Evolutionary conservation across 1,140 invertebrate species (phyloP), one percentile per base, ranked within the genome.

Genomic region (Trichonephila clavata): DNA sequence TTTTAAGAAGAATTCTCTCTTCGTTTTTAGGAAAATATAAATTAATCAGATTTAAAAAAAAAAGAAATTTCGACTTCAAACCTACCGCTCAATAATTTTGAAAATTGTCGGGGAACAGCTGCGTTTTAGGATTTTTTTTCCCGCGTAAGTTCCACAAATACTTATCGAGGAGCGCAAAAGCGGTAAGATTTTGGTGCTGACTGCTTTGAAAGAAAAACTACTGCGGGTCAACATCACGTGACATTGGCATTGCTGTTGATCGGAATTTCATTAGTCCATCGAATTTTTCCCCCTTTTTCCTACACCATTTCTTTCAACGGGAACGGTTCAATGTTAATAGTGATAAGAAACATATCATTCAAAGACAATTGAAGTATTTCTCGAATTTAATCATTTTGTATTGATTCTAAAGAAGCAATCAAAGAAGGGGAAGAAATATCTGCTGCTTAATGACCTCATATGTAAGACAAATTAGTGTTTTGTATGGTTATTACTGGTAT

Each of bases 11-110:
- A 77, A 77, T 77, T 77, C 27, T 8, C 32, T 77, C 27, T 27
- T 16, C 43, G 86, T 39, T 87, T 63, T 86, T 61, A 13, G 27
- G 60, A 43, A 32, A 86, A 61, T 81, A 43, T 81, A 81, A 86
- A 86, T 87, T 57, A 43, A 63, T 87, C 32, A 63, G 8, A 59
- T 43, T 20, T 27, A 59, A 50, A 50, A 39, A 24, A 86, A 86
- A 88, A 71, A 89, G 71, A 71, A 77, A n/a, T 20, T 59, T 39
- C 68, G 24, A n/a, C 27, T 83, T 59, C n/a, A 57, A 92, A 65
- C 32, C 84, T 84, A 21, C 80, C 59, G 80, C 81, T 92, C 80
- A 92, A 84, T 92, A 80, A 84, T 92, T 84, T 84, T 63, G 21
- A 91, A 89, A 63, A 60, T 59, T 90, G 50, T 65, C 80, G 24